Conservation (phyloP, 2,113 vertebrate genomes). For the Dromiciops gliroides region DNA sequence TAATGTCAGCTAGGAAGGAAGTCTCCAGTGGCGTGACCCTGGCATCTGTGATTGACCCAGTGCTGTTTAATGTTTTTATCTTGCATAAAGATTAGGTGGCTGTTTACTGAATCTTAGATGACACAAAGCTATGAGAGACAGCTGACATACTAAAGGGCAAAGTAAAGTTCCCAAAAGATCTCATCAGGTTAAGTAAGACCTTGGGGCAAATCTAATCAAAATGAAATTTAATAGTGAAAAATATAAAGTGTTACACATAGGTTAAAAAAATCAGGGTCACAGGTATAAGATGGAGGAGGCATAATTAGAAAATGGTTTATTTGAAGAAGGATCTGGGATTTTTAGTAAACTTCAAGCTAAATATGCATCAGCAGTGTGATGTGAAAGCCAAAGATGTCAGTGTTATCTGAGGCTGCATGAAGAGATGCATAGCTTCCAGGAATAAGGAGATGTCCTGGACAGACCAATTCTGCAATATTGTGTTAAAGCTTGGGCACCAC, state of each 20-base stretch:
- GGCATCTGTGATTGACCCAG: background rate
- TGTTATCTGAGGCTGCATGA: background rate
- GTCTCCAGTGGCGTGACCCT: background rate
- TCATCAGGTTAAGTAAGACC: background rate
- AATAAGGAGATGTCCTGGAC: background rate
- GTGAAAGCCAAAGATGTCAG: background rate
- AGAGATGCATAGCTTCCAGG: background rate
- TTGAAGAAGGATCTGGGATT: background rate
- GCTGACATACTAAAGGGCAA: background rate
- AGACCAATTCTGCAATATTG: background rate
- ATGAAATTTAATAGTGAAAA: background rate
- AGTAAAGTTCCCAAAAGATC: background rate
- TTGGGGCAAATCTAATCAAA: background rate
- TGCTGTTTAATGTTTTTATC: slow-evolving; percentile 1
- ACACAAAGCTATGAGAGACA: background rate
- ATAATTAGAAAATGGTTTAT: background rate
- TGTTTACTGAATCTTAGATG: background rate
- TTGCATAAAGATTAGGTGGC: background rate
- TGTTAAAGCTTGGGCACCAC: background rate
- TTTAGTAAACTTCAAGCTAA: background rate
- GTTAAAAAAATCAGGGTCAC: background rate
- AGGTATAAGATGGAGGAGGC: background rate
- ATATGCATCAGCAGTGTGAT: background rate
- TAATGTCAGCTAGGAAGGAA: background rate
- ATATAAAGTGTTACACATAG: background rate